These are phyloP conservation scores for Pterostichus madidus DNA, from an alignment of 2,888 invertebrate species.

Conservation along the genomic window DNA sequence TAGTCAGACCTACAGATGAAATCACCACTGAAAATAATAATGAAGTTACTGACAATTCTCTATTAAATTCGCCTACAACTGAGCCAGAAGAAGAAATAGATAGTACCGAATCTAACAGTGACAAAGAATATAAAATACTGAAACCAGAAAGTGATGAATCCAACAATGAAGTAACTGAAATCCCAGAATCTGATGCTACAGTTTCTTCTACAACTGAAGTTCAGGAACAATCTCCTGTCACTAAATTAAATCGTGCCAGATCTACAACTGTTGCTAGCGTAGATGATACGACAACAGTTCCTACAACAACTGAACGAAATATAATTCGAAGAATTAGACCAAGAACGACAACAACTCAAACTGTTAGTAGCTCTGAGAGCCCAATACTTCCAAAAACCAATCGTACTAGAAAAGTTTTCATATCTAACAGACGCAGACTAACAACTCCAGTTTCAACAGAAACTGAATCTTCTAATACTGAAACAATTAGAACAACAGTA, in stretches of 20 bases:
- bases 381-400: constrained; percentile 47
- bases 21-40: constrained; percentile 21
- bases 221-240: neutral
- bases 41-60: constrained; percentile 31
- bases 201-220: constrained; percentile 19
- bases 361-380: neutral
- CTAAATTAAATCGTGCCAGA: neutral
- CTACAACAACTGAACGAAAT: neutral
- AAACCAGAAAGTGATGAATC: constrained; percentile 14
- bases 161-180: constrained; percentile 8
- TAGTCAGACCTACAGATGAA: neutral
- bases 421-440: constrained; percentile 38
- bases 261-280: neutral
- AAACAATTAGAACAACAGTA: constrained; percentile 20
- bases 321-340: constrained; percentile 11
- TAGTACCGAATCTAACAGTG: constrained; percentile 58
- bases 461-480: constrained; percentile 33
- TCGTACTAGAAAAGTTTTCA: constrained; percentile 67
- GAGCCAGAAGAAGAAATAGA: constrained; percentile 37
- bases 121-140: constrained; percentile 47
- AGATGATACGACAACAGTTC: neutral
- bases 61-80: neutral
- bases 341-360: neutral
- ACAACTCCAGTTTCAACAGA: constrained; percentile 35
- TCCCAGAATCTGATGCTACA: neutral